Conservation (phyloP, 2,888 invertebrate species). For the Eilema caniola region DNA sequence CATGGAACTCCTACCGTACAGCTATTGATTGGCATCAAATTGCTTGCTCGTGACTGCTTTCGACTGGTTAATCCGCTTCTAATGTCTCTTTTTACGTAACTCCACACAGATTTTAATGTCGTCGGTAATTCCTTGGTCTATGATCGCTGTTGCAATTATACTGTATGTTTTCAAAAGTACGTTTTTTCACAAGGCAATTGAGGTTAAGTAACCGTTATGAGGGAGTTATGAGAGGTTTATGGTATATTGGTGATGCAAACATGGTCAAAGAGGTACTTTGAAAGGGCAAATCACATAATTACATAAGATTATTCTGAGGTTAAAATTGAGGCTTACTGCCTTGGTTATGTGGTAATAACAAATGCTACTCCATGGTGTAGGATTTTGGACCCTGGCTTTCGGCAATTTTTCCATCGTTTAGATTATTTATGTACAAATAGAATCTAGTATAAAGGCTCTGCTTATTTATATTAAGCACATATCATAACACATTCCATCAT, state of each 20-base stretch:
- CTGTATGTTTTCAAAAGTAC: slow-evolving; percentile 4
- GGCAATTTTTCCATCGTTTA: too few relatives aligned
- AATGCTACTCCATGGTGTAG: too few relatives aligned
- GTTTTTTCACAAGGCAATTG: slow-evolving; percentile 20
- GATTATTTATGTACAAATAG: too few relatives aligned
- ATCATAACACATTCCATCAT: too few relatives aligned
- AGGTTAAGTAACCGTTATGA: not conserved
- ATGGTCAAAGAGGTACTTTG: not conserved
- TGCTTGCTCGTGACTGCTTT: slow-evolving; percentile 77
- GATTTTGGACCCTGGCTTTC: too few relatives aligned
- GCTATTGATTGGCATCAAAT: slow-evolving; percentile 82
- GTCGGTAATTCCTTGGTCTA: slow-evolving; percentile 41
- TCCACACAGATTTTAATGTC: slow-evolving; percentile 46
- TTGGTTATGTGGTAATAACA: not conserved
- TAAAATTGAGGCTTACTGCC: not conserved
- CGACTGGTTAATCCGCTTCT: slow-evolving; percentile 59
- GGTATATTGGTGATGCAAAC: not conserved
- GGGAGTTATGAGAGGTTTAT: slow-evolving; percentile 3
- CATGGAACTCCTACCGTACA: slow-evolving; percentile 34
- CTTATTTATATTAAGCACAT: too few relatives aligned
- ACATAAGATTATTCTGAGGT: not conserved
- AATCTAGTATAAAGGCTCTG: too few relatives aligned
- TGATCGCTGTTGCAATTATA: slow-evolving; percentile 46
- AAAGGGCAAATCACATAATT: not conserved
- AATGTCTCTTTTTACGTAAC: slow-evolving; percentile 82